Base-by-base conservation (phyloP, 2,888 invertebrate species). In the Ischnura elegans region DNA sequence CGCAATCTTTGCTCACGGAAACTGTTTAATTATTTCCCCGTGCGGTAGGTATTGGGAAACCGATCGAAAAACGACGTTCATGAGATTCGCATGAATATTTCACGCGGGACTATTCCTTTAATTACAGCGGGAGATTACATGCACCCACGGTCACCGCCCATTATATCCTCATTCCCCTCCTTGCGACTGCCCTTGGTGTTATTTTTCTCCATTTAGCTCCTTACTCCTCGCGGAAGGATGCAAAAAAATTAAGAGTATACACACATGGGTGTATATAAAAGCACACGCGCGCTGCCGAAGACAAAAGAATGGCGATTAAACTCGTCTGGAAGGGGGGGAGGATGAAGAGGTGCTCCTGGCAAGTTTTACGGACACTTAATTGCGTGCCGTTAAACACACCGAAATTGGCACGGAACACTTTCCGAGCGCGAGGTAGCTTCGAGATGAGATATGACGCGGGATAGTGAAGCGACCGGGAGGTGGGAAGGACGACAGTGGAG, bases 291-390 rank as follows among this genome's bases (percentile, higher is more conserved):
- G 55, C 36, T 36, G 90, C 55, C 42, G 90, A 90, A 42, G 42
- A 42, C 86, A 86, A 46, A 43, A 61, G 90, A 66, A 42, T 66
- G n/a, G 90, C 90, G 61, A 90, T 90, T 90, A 90, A 25, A 42
- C 51, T 87, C 51, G 76, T 8, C 10, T 8, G 29, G 2, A 43
- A 43, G 90, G 90, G 36, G n/a, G 10, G 66, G 51, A 8, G 51
- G 51, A 51, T 13, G 19, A 10, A 8, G 51, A 51, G 51, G 51
- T 6, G 51, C 19, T 13, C 51, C 43, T 19, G 4, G 13, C 55
- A 90, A 90, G 90, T 61, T 55, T 43, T 55, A 55, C 25, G 51
- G 25, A 43, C 61, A 43, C 55, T 61, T 90, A 90, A 90, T 90
- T 90, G 61, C 43, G 29, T 25, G 61, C 36, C 61, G 90, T 90